phyloP scores from a whole-genome alignment of 1,140 invertebrate species.

The Drosophila pandora region DNA sequence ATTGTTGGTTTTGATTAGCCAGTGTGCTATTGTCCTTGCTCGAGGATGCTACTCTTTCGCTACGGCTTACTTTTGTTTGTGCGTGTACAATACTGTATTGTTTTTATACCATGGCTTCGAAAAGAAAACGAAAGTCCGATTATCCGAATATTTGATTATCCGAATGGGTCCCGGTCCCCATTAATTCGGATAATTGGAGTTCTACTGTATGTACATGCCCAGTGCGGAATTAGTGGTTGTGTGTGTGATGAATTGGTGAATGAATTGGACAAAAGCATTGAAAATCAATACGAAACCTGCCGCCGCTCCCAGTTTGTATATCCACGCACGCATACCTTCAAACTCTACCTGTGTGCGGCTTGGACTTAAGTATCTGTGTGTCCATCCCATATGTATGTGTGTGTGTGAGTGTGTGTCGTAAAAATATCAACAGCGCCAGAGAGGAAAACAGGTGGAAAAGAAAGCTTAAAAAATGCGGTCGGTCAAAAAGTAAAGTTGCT shows the following conservation, averaged over 20 bases:
- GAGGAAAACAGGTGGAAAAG: slow-evolving; percentile 78
- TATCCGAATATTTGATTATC: no score
- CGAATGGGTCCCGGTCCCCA: no score
- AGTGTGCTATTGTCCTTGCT: no score
- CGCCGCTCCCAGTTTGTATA: slow-evolving; percentile 72
- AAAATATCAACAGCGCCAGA: slow-evolving; percentile 73
- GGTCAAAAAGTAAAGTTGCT: slow-evolving; percentile 76
- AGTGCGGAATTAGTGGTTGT: slow-evolving; percentile 5
- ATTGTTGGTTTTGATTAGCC: no score
- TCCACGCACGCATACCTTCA: slow-evolving; percentile 36
- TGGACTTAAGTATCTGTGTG: not conserved
- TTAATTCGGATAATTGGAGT: no score
- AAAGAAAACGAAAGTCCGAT: no score
- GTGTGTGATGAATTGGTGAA: slow-evolving; percentile 69
- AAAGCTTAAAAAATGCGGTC: slow-evolving; percentile 82
- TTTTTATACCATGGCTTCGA: no score
- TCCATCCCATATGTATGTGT: slow-evolving; percentile 7
- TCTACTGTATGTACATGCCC: no score
- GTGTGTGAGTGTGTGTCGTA: slow-evolving; percentile 44
- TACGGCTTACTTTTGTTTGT: no score
- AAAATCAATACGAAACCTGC: slow-evolving; percentile 79
- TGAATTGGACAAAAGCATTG: slow-evolving; percentile 78
- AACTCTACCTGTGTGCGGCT: slow-evolving; percentile 38
- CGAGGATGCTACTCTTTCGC: no score
- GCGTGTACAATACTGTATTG: no score